Evolutionary conservation across 2,113 vertebrate species (phyloP), one percentile per base, ranked within the genome.

Genomic region (Dromas ardeola): DNA sequence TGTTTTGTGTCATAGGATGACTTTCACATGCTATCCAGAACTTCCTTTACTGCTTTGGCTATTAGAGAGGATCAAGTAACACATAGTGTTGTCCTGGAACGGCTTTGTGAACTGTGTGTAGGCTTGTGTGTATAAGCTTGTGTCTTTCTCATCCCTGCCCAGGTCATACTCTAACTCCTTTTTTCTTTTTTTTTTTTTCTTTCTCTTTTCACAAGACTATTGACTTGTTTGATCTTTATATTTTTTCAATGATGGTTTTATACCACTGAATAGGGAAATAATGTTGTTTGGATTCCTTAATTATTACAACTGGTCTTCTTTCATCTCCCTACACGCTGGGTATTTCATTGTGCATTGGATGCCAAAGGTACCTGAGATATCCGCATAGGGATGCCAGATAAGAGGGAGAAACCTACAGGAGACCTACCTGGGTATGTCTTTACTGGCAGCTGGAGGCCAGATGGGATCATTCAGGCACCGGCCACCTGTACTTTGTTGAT

Each of bases 271-370:
- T 19, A 90, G 29, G 9, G 16, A 2, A 62, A 56, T 45, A 47
- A 36, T 34, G 30, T 4, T 18, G 8, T 85, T 56, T 72, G 16
- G 4, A 23, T 58, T 10, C 23, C 40, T 15, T 61, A 7, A 16
- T 45, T 52, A 3, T 58, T 72, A 27, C 17, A 71, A 6, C 10
- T 36, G 49, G 13, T 52, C 13, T 26, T 61, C 23, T 77, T 88
- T 62, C 42, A 34, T 9, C 32, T 66, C 17, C 38, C 9, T 53
- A 3, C 12, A 25, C 3, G 1, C 9, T 3, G 5, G 8, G 4
- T 38, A 22, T 38, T 18, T 77, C 11, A 27, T 10, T 23, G 16
- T 22, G 36, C 11, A 16, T 11, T 30, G 42, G 2, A 8, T 66
- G 27, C 38, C 42, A 49, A 66, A 79, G 16, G 13, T 40, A 62